phyloP scores from a whole-genome alignment of 2,888 invertebrate genomes.

The Malthinus seriepunctatus region DNA sequence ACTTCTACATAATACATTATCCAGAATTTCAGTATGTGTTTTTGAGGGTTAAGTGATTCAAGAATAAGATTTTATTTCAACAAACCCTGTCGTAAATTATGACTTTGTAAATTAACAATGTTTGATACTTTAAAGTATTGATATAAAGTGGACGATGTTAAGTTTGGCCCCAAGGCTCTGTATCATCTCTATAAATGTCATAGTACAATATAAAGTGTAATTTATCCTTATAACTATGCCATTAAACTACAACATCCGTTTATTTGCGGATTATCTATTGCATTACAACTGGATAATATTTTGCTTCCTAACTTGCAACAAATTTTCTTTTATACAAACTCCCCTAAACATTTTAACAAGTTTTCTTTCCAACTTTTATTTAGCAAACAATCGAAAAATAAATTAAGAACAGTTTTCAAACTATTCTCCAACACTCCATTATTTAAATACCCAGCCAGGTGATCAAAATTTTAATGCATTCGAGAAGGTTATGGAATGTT shows the following conservation, averaged over 20 bases:
- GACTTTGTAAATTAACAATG: no score
- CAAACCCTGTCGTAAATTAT: neutral
- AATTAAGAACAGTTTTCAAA: no score
- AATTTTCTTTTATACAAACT: neutral
- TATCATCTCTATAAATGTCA: constrained; percentile 51
- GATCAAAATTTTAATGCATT: no score
- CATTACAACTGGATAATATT: constrained; percentile 17
- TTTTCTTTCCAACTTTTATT: no score
- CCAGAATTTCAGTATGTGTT: neutral
- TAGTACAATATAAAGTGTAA: constrained; percentile 48
- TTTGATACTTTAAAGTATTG: no score
- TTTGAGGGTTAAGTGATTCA: neutral
- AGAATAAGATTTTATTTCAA: neutral
- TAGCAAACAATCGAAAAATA: no score
- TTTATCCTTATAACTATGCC: constrained; percentile 38
- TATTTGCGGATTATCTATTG: constrained; percentile 22
- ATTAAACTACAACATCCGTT: constrained; percentile 26
- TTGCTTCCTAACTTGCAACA: neutral
- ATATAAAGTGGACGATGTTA: constrained; percentile 4
- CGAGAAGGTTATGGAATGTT: no score
- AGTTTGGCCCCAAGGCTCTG: constrained; percentile 39
- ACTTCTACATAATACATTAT: neutral
- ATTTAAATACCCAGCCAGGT: no score
- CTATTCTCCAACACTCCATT: no score
- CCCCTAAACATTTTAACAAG: no score